These are phyloP conservation scores for Drosophila murphyi DNA, from an alignment of 1,140 invertebrate genomes.

Conservation along the genomic window DNA sequence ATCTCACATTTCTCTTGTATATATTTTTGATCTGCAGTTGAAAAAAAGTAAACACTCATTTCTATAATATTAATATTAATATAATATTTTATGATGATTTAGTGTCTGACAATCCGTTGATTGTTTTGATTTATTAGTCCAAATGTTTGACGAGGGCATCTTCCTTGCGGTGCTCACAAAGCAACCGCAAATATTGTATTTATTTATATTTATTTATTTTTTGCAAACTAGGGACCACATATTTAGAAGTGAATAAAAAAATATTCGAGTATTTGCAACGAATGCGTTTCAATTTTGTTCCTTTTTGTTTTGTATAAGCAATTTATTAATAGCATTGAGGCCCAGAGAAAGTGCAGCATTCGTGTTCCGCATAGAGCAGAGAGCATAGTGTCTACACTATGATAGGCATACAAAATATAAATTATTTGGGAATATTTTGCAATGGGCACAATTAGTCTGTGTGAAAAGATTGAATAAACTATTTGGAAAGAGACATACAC, in stretches of 20 bases:
- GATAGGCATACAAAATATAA: slow-evolving; percentile 38
- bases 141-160: background rate
- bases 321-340: slow-evolving; percentile 52
- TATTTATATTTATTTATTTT: slow-evolving; percentile 1
- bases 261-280: slow-evolving; percentile 30
- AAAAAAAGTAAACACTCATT: too few relatives aligned
- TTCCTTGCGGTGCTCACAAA: background rate
- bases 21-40: too few relatives aligned
- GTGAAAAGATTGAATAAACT: slow-evolving; percentile 45
- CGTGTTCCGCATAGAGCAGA: slow-evolving; percentile 6
- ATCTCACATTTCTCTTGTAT: too few relatives aligned
- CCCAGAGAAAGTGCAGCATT: slow-evolving; percentile 34
- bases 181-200: background rate
- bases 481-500: slow-evolving; percentile 13
- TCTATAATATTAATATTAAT: too few relatives aligned
- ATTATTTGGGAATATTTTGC: slow-evolving; percentile 37
- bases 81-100: too few relatives aligned
- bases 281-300: slow-evolving; percentile 6
- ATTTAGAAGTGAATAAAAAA: slow-evolving; percentile 41
- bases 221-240: slow-evolving; percentile 28
- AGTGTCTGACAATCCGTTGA: too few relatives aligned
- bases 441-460: slow-evolving; percentile 50
- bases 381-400: slow-evolving; percentile 16
- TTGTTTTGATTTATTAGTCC: too few relatives aligned
- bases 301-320: background rate